phyloP scores from a whole-genome alignment of 2,113 vertebrate genomes.

The Anthoscopus minutus region DNA sequence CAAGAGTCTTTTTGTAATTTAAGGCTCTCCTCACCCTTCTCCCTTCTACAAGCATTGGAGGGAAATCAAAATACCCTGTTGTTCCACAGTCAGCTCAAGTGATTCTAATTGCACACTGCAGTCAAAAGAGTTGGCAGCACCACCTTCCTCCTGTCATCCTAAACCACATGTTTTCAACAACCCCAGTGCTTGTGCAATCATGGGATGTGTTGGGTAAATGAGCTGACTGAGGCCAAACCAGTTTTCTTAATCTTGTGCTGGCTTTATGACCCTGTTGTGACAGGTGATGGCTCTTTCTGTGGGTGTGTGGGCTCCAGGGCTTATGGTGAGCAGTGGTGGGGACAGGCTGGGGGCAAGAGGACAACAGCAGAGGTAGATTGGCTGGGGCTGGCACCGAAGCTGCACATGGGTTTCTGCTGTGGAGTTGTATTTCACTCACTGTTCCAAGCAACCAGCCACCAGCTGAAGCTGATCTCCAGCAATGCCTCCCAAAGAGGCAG shows the following conservation, averaged over 20 bases:
- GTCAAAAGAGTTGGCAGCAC: neutral
- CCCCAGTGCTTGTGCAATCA: neutral
- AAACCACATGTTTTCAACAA: neutral
- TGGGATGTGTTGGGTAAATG: neutral
- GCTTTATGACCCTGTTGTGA: neutral
- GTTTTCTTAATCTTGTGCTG: neutral
- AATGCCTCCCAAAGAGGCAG: neutral
- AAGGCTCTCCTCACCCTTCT: neutral
- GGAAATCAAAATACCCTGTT: neutral
- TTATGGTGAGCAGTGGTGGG: neutral
- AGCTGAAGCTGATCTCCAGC: neutral
- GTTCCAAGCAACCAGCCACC: neutral
- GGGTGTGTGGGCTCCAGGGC: fast-evolving
- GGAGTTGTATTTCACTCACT: neutral
- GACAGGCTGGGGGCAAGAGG: neutral
- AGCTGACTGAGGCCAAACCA: neutral
- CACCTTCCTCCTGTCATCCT: neutral
- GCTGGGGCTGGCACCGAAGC: neutral
- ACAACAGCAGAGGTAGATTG: neutral
- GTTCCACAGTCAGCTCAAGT: neutral
- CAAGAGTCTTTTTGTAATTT: neutral
- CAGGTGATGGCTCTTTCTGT: neutral
- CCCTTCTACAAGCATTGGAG: neutral
- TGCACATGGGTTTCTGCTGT: neutral
- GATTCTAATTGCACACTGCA: neutral